Percentiles rank a stretch among this genome's conserved stretches.
Conservation (phyloP, 2,113 vertebrate genomes). For the Grus americana region DNA sequence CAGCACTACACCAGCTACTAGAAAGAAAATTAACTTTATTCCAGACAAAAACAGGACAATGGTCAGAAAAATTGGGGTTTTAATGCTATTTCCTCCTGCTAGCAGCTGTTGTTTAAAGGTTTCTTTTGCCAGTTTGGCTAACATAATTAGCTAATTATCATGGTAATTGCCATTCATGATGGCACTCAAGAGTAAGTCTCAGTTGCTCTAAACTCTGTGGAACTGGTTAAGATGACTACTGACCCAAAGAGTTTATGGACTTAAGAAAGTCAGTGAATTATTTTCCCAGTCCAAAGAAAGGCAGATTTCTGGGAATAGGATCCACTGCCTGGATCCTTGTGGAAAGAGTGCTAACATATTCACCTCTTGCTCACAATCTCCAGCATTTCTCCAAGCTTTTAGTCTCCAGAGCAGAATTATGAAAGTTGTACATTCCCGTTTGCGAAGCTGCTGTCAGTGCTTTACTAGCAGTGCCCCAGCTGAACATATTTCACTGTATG, state of each 20-base stretch:
- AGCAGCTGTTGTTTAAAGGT: not conserved
- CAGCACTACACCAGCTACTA: no score
- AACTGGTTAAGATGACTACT: not conserved
- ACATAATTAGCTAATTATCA: not conserved
- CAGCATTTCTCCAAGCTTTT: not conserved
- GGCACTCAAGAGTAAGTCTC: not conserved
- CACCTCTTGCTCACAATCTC: not conserved
- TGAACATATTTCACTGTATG: constrained; percentile 39
- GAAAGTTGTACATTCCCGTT: constrained; percentile 21
- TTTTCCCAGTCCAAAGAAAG: not conserved
- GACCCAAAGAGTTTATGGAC: not conserved
- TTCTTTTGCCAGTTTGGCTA: not conserved
- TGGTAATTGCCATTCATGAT: not conserved
- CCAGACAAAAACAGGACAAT: no score
- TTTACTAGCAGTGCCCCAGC: constrained; percentile 1
- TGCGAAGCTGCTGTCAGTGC: not conserved
- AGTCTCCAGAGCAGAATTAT: constrained; percentile 32
- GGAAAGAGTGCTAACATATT: not conserved
- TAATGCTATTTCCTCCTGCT: not conserved
- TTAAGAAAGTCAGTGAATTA: not conserved
- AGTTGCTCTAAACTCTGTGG: not conserved
- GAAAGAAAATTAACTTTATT: no score
- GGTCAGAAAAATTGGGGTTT: not conserved
- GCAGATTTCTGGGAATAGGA: not conserved
- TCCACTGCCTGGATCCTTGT: not conserved